Evolutionary conservation across 2,888 invertebrate species (phyloP), one percentile per base, ranked within the genome.

Genomic region (Dascillus cervinus): DNA sequence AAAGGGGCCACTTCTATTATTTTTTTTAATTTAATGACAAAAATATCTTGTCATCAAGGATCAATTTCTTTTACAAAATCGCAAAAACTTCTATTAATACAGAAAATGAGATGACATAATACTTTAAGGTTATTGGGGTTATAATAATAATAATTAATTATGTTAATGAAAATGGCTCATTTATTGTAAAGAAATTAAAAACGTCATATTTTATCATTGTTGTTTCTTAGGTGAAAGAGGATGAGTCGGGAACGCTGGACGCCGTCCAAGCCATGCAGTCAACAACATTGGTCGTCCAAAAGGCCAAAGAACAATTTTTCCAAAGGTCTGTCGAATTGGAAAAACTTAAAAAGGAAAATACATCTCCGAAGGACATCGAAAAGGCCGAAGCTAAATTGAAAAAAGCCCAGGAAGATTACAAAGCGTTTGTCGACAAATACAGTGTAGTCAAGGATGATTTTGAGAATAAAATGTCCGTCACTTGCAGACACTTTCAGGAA

Each of bases 331-430:
- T 82, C 28, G 97, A 97, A 65, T 66, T 89, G 49, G 95, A 96
- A 50, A 89, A 90, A 62, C 67, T 95, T 32, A 81, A 80, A 39
- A 88, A 90, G 65, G 94, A 95, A 53, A 88, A 83, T 69, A 81
- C 82, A 11, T 89, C 92, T 10, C 77, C 82, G 28, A 92, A 90
- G 62, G 96, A 97, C 53, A 71, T 94, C 43, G 92, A 95, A 62
- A 96, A 96, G 65, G 82, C 88, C 34, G 95, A 95, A 66, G 71
- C 77, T 1, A 96, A 97, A 64, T 70, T 89, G 47, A 88, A 86
- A 58, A 95, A 95, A 68, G 78, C 94, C 11, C 87, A 94, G 63
- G 96, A 97, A 58, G 97, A 98, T 55, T 97, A 96, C 60, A 85
- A 85, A 60, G 70, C 72, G 42, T 74, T 91, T 48, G 81, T 94